Base-by-base conservation (phyloP, 2,113 vertebrate species). In the Burhinus bistriatus region DNA sequence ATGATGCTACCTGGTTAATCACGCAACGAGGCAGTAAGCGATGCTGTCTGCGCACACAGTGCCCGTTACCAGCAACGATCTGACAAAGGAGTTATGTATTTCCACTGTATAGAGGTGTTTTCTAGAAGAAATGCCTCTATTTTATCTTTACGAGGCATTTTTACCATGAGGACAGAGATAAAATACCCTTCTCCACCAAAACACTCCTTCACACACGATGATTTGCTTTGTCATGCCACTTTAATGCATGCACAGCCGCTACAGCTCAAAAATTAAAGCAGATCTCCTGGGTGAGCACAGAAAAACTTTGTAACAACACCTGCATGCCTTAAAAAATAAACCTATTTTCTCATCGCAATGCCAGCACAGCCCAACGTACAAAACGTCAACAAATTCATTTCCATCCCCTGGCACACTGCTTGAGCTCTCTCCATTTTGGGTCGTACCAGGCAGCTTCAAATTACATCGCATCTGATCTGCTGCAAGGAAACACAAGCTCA, bases 141-240 rank as follows among this genome's bases (percentile, higher is more conserved):
- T 82, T 84, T 32, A 61, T 27, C 36, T 42, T 8, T 4, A 26
- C 54, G 54, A 54, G 59, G 22, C 4, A 32, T 14, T 70, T 62
- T 38, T 3, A 55, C 36, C 51, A 17, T 0, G 12, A 92, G 57
- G 65, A 49, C 6, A 22, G 52, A 42, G 49, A 76, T 32, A 44
- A 44, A 2, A 86, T 51, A 10, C 49, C 36, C 15, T 66, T 59
- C 42, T 44, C 58, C n/a, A 25, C 58, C 85, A 17, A 80, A 68
- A 83, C 45, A 21, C 86, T 83, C 83, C 71, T 77, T 69, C 83
- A 36, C 79, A 51, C 51, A 15, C 0, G 17, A 6, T 1, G 47
- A 95, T 96, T 94, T 97, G 96, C 96, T 97, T 97, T 96, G 96
- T 97, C 96, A 97, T 96, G 95, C 68, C 94, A 61, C 90, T 90